A percentile compares a stretch with the other conserved stretches of the same genome.
Conservation (phyloP, 2,113 vertebrate species). For the Suncus etruscus region DNA sequence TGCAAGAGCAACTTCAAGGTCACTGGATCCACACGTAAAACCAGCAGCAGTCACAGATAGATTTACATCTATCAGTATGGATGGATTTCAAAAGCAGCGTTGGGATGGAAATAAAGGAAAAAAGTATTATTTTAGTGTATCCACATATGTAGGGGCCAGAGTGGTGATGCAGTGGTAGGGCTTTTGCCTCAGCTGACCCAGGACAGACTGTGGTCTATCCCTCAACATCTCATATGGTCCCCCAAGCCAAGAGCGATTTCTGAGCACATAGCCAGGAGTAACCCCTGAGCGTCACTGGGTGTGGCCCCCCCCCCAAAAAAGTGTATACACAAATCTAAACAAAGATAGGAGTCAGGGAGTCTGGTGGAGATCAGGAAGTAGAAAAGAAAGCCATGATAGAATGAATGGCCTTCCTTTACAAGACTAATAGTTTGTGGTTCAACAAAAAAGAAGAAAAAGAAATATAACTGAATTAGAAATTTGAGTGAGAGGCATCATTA, state of each 20-base stretch:
- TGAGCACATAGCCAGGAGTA: too few relatives aligned
- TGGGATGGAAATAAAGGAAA: background rate
- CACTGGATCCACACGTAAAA: background rate
- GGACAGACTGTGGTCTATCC: too few relatives aligned
- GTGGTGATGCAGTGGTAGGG: too few relatives aligned
- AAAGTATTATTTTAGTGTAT: constrained; percentile 10
- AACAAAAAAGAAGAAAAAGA: constrained; percentile 13
- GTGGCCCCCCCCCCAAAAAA: background rate
- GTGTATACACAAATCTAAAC: background rate
- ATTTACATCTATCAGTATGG: constrained; percentile 20
- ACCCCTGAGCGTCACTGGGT: too few relatives aligned
- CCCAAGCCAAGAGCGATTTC: too few relatives aligned
- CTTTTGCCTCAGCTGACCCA: too few relatives aligned
- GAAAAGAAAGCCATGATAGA: background rate
- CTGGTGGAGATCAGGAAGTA: background rate
- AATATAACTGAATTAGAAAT: constrained; percentile 31
- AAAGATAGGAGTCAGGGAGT: background rate
- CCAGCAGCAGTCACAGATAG: background rate
- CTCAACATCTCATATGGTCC: too few relatives aligned
- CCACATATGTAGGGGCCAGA: background rate
- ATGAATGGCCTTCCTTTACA: background rate
- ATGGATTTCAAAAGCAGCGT: constrained; percentile 1
- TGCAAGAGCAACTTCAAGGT: background rate
- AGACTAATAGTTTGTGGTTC: background rate
- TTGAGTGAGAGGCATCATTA: background rate